A percentile compares a stretch with the other conserved stretches of the same genome.
These are phyloP conservation scores for Linepithema humile DNA, from an alignment of 1,140 invertebrate genomes.

Conservation along the genomic window DNA sequence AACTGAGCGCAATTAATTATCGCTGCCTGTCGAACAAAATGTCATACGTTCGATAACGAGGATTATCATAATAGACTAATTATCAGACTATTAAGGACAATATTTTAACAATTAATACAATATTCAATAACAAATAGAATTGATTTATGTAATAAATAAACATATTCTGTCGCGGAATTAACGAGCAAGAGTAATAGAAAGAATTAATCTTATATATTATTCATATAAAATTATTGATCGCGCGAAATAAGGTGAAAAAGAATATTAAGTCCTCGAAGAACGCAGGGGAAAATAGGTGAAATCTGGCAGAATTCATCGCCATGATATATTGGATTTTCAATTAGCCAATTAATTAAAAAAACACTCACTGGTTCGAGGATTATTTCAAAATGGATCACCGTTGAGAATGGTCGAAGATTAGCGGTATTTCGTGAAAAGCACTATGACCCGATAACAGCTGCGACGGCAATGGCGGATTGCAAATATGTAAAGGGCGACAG, in stretches of 20 bases:
- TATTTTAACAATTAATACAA: background rate
- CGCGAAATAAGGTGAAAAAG: background rate
- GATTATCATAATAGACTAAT: slow-evolving; percentile 18
- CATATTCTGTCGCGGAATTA: background rate
- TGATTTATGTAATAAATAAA: background rate
- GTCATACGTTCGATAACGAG: slow-evolving; percentile 22
- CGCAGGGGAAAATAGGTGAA: background rate
- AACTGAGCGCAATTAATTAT: slow-evolving; percentile 37
- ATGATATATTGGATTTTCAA: slow-evolving; percentile 15
- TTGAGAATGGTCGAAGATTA: slow-evolving; percentile 38
- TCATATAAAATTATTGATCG: background rate
- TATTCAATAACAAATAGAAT: background rate
- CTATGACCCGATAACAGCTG: slow-evolving; percentile 45
- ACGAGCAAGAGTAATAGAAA: background rate
- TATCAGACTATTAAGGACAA: background rate
- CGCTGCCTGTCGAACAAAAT: slow-evolving; percentile 17
- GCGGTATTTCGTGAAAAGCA: slow-evolving; percentile 41
- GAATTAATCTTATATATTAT: background rate
- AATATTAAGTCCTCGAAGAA: background rate
- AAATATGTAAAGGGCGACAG: slow-evolving; percentile 34
- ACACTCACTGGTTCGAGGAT: slow-evolving; percentile 19
- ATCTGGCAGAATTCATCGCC: background rate
- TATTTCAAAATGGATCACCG: slow-evolving; percentile 26
- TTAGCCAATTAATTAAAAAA: slow-evolving; percentile 56
- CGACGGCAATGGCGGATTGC: slow-evolving; percentile 32